phyloP scores from a whole-genome alignment of 2,797 vertebrate species.

The Echeneis naucrates region DNA sequence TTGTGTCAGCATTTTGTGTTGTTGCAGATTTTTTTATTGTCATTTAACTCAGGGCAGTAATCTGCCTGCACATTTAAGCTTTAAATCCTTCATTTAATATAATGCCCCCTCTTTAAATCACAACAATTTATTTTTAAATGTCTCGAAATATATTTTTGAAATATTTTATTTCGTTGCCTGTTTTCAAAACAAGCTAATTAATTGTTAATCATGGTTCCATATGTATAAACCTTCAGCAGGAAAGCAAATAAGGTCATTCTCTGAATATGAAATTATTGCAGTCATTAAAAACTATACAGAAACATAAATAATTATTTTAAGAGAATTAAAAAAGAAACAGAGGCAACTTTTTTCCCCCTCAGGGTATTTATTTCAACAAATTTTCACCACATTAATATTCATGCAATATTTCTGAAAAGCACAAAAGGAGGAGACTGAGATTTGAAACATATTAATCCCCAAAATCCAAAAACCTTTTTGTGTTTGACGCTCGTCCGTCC shows the following conservation, averaged over 20 bases:
- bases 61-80: too few relatives aligned
- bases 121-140: too few relatives aligned
- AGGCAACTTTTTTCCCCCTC: neutral
- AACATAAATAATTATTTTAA: too few relatives aligned
- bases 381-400: constrained; percentile 70
- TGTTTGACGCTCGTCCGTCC: constrained; percentile 8
- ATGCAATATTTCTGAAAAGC: constrained; percentile 77
- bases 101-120: too few relatives aligned
- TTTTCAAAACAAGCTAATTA: neutral
- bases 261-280: too few relatives aligned
- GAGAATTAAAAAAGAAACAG: neutral
- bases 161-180: neutral
- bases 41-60: too few relatives aligned
- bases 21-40: too few relatives aligned
- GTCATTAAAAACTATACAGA: neutral
- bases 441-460: constrained; percentile 30
- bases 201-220: neutral
- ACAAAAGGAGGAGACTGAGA: constrained; percentile 36
- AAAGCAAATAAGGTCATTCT: neutral
- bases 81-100: too few relatives aligned
- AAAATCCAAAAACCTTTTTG: constrained; percentile 10
- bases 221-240: neutral
- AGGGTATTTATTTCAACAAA: constrained; percentile 77
- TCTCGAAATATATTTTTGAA: too few relatives aligned
- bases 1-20: too few relatives aligned